Evolutionary conservation across 2,888 invertebrate genomes (phyloP), one percentile per base, ranked within the genome.

Genomic region (Lissonota sp.): DNA sequence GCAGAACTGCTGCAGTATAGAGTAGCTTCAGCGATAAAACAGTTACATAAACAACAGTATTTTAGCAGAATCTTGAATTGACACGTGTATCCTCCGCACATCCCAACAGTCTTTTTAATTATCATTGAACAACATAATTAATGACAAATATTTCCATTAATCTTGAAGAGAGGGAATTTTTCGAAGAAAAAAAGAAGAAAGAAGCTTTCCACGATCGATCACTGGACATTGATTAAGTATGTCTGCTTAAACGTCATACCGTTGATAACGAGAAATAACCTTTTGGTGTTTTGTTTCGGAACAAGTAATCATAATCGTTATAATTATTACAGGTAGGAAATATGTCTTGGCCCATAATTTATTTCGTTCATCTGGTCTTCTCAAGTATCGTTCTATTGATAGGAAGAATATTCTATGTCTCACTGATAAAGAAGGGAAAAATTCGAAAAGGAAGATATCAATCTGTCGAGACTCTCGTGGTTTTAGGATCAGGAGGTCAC

Each of bases 401-500:
- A 39, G 63, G 73, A 53, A 79, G 91, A 81, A 75, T 87, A 64
- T 79, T 86, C 26, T 90, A 88, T 66, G 26, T 90, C 57, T 79
- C 88, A 73, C 77, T 85, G 62, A 78, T 70, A 55, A 79, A 82
- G 75, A 73, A 77, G 80, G 86, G 82, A 16, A 83, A 79, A 66
- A 69, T 46, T 0, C 51, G 64, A 6, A 79, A 73, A 40, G 79
- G 69, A 42, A 70, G 69, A 66, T 63, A 42, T 4, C 63, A 46
- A 40, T 80, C 85, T 26, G 85, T 70, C 6, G 91, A 86, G 84
- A 95, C 95, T 5, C 87, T 96, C 76, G 93, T 96, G 84, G 95
- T 96, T 84, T 94, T 96, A 78, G 96, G 96, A 51, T 96, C 96
- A 84, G 98, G 98, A 74, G 98, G 98, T 0, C 99, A 99, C 91